A percentile compares a stretch with the other conserved stretches of the same genome.
Evolutionary conservation across 2,888 invertebrate genomes (phyloP).

Genomic region (Trichogramma dendrolimi): DNA sequence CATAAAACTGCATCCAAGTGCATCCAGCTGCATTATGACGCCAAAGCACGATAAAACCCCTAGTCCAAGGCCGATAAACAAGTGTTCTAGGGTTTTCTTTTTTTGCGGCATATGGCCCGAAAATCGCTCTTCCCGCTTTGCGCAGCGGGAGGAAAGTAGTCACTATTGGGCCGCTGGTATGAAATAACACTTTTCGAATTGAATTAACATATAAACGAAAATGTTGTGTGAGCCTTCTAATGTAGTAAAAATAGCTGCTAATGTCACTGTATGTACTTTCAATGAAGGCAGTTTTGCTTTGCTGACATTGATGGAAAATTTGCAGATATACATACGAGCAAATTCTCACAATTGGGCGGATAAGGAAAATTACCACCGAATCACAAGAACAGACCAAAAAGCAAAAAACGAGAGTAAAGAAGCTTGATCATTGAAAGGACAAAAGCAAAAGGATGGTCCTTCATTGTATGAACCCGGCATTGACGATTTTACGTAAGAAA

Average conservation of each 20-base stretch:
- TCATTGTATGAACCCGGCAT: no score
- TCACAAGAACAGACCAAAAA: slow-evolving; percentile 21
- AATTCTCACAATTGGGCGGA: slow-evolving; percentile 21
- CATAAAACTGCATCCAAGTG: no score
- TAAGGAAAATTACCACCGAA: slow-evolving; percentile 16
- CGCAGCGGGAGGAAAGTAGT: no score
- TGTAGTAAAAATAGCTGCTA: slow-evolving; percentile 28
- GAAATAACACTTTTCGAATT: no score
- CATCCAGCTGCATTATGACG: no score
- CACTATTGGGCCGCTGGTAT: no score
- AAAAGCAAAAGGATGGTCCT: slow-evolving; percentile 30
- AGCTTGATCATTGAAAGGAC: slow-evolving; percentile 23
- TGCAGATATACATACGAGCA: slow-evolving; percentile 15
- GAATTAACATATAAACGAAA: slow-evolving; percentile 10
- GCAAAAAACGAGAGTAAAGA: slow-evolving; percentile 18
- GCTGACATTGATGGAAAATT: slow-evolving; percentile 24
- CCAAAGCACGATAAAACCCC: no score
- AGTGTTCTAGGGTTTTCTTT: no score
- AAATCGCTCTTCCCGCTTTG: no score
- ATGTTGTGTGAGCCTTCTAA: slow-evolving; percentile 18
- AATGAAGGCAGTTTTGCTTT: slow-evolving; percentile 29
- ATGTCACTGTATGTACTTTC: slow-evolving; percentile 26
- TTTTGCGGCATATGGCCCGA: no score
- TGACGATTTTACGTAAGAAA: no score
- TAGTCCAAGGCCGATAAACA: no score